phyloP scores from a whole-genome alignment of 2,113 vertebrate genomes.

The Thunnus thynnus region DNA sequence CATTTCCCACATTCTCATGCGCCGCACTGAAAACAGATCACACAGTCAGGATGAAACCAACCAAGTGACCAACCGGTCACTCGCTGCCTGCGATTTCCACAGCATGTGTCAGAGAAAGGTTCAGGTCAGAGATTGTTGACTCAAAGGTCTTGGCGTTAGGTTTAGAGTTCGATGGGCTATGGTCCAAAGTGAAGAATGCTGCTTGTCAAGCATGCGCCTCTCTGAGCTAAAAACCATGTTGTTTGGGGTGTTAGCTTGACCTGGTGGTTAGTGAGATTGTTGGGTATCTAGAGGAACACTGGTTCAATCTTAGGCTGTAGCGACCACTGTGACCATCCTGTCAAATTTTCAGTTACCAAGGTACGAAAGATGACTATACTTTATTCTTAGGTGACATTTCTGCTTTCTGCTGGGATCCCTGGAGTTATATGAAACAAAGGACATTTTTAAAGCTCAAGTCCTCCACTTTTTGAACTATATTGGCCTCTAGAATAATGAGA shows the following conservation, averaged over 20 bases:
- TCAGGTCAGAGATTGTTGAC: conserved; percentile 49
- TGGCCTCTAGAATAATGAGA: neutral
- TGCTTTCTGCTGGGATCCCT: neutral
- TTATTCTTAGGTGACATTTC: neutral
- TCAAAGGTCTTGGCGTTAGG: conserved; percentile 30
- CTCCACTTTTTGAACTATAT: neutral
- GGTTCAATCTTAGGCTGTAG: conserved; percentile 20
- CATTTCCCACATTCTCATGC: conserved; percentile 72
- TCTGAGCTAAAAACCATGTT: conserved; percentile 29
- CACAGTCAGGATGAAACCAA: conserved; percentile 59
- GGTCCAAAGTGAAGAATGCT: conserved; percentile 41
- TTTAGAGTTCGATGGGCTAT: conserved; percentile 36
- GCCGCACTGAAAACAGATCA: conserved; percentile 62
- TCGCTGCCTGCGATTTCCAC: conserved; percentile 23
- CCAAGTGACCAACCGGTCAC: conserved; percentile 32
- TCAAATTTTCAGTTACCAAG: conserved; percentile 28
- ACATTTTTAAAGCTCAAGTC: neutral
- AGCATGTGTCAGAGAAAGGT: conserved; percentile 57
- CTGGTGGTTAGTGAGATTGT: conserved; percentile 40
- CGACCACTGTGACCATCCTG: conserved; percentile 20
- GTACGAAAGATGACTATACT: neutral
- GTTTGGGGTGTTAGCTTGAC: conserved; percentile 19
- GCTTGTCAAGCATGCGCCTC: conserved; percentile 30
- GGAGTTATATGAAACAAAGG: neutral
- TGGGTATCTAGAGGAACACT: conserved; percentile 37